phyloP scores from a whole-genome alignment of 1,140 invertebrate genomes.

The Maconellicoccus hirsutus region DNA sequence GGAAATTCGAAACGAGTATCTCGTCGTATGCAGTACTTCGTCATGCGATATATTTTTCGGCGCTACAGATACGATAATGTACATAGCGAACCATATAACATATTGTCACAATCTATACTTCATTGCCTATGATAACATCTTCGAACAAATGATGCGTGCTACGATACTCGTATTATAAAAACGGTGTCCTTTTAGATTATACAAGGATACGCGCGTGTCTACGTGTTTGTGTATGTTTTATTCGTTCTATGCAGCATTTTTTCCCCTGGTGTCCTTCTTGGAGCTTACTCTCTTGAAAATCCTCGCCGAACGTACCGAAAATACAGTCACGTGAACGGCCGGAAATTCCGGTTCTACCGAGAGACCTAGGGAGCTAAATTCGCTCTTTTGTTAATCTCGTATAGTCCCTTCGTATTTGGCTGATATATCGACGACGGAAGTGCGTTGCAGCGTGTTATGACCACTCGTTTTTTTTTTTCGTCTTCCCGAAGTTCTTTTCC shows the following conservation, averaged over 20 bases:
- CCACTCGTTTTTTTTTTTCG: conserved; percentile 6
- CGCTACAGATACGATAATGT: no score
- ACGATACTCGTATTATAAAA: not conserved
- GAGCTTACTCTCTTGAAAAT: no score
- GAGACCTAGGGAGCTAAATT: conserved; percentile 18
- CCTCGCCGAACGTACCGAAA: not conserved
- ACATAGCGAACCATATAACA: no score
- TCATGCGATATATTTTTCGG: not conserved
- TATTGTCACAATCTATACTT: not conserved
- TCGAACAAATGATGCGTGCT: not conserved
- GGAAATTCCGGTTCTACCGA: conserved; percentile 16
- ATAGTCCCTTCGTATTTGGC: not conserved
- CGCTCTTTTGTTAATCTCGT: conserved; percentile 16
- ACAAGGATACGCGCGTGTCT: not conserved
- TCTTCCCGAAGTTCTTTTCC: no score
- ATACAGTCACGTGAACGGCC: conserved; percentile 17
- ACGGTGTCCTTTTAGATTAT: not conserved
- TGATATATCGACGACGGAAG: conserved; percentile 18
- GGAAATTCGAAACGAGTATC: not conserved
- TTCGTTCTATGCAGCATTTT: not conserved
- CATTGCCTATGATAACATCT: not conserved
- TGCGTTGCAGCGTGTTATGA: conserved; percentile 14
- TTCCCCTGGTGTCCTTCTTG: not conserved
- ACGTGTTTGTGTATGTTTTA: not conserved
- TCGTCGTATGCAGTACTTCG: not conserved